A percentile compares a stretch with the other conserved stretches of the same genome.
Evolutionary conservation across 2,888 invertebrate genomes (phyloP).

Genomic region (Homarus gammarus): DNA sequence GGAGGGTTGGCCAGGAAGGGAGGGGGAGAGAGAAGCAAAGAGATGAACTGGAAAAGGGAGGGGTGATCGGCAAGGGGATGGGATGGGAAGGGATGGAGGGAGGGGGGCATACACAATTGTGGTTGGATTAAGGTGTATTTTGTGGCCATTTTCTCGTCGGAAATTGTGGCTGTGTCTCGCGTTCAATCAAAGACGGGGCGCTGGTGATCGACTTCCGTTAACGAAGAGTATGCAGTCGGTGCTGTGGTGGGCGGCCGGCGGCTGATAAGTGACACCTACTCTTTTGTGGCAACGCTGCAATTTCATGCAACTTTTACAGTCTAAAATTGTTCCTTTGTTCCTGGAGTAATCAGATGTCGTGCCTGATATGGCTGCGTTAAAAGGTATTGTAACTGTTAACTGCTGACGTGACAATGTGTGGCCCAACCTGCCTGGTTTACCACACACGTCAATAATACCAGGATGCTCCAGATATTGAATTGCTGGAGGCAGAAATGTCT

Average conservation of each 20-base stretch:
- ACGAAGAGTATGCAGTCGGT: slow-evolving; percentile 2
- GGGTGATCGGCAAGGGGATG: background rate
- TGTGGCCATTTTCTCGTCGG: slow-evolving; percentile 37
- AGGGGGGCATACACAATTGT: background rate
- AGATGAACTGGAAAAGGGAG: too few species aligned
- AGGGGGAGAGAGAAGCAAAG: too few species aligned
- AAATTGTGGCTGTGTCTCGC: slow-evolving; percentile 42
- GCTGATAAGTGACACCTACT: slow-evolving; percentile 42
- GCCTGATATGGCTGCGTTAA: slow-evolving; percentile 29
- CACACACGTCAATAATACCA: background rate
- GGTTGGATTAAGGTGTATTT: slow-evolving; percentile 36
- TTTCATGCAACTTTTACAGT: slow-evolving; percentile 57
- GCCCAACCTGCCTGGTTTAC: too few species aligned
- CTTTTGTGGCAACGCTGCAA: slow-evolving; percentile 43
- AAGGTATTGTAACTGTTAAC: slow-evolving; percentile 23
- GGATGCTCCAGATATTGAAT: too few species aligned
- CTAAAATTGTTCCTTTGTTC: slow-evolving; percentile 62
- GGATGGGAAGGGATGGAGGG: background rate
- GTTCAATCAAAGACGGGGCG: slow-evolving; percentile 38
- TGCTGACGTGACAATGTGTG: slow-evolving; percentile 9
- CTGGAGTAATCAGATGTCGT: slow-evolving; percentile 51
- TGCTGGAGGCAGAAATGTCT: background rate
- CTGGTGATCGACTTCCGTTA: slow-evolving; percentile 51
- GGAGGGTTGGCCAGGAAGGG: background rate
- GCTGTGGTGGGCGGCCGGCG: background rate